A percentile compares a stretch with the other conserved stretches of the same genome.
These are phyloP conservation scores for Tillus elongatus DNA, from an alignment of 2,888 invertebrate genomes.

Conservation along the genomic window DNA sequence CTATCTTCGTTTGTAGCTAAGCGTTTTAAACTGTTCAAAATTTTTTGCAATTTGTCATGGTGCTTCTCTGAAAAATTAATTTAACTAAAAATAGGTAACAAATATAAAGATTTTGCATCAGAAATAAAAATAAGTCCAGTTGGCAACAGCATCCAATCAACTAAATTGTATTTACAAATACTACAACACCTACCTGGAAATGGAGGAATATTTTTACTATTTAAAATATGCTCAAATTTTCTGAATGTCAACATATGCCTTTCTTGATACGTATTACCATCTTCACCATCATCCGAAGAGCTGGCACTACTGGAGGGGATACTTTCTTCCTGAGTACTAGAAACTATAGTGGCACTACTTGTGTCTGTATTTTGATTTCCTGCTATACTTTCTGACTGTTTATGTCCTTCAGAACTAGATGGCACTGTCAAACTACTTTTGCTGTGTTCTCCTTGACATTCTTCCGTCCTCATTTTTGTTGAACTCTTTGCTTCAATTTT, in stretches of 20 bases:
- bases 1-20: conserved; percentile 27
- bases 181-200: conserved; percentile 23
- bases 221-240: conserved; percentile 24
- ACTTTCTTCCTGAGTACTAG: too few relatives aligned
- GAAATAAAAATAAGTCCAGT: too few relatives aligned
- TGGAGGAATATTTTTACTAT: conserved; percentile 19
- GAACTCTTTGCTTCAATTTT: neutral
- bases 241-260: conserved; percentile 18
- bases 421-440: too few relatives aligned
- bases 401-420: too few relatives aligned
- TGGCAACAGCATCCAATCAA: too few relatives aligned
- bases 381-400: too few relatives aligned
- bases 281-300: conserved; percentile 15
- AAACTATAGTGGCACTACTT: too few relatives aligned
- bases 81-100: neutral
- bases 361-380: too few relatives aligned
- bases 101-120: neutral
- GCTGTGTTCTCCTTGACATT: too few relatives aligned
- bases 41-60: conserved; percentile 25
- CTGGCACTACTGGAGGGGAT: too few relatives aligned
- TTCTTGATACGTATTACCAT: neutral
- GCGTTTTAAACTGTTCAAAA: conserved; percentile 27
- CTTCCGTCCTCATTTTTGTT: neutral
- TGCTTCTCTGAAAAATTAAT: conserved; percentile 21
- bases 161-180: too few relatives aligned